Base-by-base conservation (phyloP, 1,140 invertebrate genomes). In the Drosophila kohkoa region DNA sequence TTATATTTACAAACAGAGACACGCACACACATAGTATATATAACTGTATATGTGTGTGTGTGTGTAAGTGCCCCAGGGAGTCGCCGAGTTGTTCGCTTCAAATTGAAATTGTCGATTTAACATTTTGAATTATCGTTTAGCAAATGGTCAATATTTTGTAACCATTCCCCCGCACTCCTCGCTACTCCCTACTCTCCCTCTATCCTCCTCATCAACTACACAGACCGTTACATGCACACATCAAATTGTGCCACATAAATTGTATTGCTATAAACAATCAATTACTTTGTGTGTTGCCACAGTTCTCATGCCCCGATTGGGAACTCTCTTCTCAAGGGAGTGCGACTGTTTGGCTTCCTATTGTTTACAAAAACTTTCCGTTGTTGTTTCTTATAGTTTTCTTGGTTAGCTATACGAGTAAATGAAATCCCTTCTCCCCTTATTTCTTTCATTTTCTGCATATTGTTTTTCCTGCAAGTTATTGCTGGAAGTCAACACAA, bases 21-120 rank as follows among this genome's bases (percentile, higher is more conserved):
- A 75, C 58, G 66, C 69, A 64, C 35, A 48, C 30, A 59, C 1
- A 62, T 11, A 25, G 20, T 25, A 25, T 25, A 25, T 25, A 25
- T 3, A 25, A 25, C 3, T 25, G 48, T 11, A 67, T 4, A n/a
- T 20, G 3, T 45, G 6, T 6, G 30, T 48, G 25, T 35, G n/a
- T 71, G 54, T 72, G 45, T 28, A 15, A 48, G 20, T 20, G 60
- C 63, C 63, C 63, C 48, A 63, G 74, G 62, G 70, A 74, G 71
- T 62, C 38, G 57, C 32, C 51, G 48, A 55, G 41, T 64, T 46
- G 58, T 30, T 75, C 71, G 71, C 79, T 59, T 82, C 63, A 88
- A 80, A 88, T 88, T 88, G 83, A 88, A 88, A 88, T 88, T 88
- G 83, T 88, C 83, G 83, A 88, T 88, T 88, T 88, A 88, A 88